Percentiles rank a stretch among this genome's conserved stretches.
These are phyloP conservation scores for Chrysopilus asiliformis DNA, from an alignment of 2,888 invertebrate genomes.

Conservation along the genomic window DNA sequence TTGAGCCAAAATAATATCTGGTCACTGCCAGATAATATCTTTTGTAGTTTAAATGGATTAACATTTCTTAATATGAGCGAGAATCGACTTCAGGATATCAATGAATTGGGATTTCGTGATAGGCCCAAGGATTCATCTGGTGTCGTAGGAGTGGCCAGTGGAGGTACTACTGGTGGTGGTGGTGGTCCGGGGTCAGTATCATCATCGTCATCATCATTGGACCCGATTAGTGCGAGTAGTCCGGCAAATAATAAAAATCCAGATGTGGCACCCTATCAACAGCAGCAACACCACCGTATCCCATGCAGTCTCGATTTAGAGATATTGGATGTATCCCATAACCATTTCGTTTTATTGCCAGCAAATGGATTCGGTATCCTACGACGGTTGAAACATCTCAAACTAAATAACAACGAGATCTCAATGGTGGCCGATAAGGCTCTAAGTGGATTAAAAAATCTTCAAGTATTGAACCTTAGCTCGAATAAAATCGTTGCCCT, in stretches of 20 bases:
- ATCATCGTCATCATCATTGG: slow-evolving; percentile 26
- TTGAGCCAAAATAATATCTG: slow-evolving; percentile 80
- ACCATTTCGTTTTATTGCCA: slow-evolving; percentile 72
- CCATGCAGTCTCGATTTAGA: slow-evolving; percentile 69
- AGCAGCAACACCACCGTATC: slow-evolving; percentile 19
- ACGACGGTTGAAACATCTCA: slow-evolving; percentile 62
- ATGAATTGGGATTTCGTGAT: slow-evolving; percentile 73
- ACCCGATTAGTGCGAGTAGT: slow-evolving; percentile 18
- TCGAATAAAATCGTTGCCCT: slow-evolving; percentile 81
- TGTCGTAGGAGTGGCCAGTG: neutral
- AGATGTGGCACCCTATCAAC: neutral
- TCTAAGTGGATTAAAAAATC: slow-evolving; percentile 61
- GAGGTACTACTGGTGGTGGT: slow-evolving; percentile 9
- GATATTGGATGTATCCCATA: slow-evolving; percentile 68
- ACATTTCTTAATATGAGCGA: slow-evolving; percentile 72
- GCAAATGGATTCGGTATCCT: slow-evolving; percentile 70
- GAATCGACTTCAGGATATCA: slow-evolving; percentile 77
- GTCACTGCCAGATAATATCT: slow-evolving; percentile 74
- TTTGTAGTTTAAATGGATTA: slow-evolving; percentile 68
- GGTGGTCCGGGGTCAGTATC: slow-evolving; percentile 6
- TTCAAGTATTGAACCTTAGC: slow-evolving; percentile 77
- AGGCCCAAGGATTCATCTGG: slow-evolving; percentile 4
- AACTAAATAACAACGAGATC: slow-evolving; percentile 79
- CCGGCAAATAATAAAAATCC: slow-evolving; percentile 19
- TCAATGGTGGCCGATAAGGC: slow-evolving; percentile 78